These are phyloP conservation scores for Unio pictorum DNA, from an alignment of 2,888 invertebrate species.

Conservation along the genomic window DNA sequence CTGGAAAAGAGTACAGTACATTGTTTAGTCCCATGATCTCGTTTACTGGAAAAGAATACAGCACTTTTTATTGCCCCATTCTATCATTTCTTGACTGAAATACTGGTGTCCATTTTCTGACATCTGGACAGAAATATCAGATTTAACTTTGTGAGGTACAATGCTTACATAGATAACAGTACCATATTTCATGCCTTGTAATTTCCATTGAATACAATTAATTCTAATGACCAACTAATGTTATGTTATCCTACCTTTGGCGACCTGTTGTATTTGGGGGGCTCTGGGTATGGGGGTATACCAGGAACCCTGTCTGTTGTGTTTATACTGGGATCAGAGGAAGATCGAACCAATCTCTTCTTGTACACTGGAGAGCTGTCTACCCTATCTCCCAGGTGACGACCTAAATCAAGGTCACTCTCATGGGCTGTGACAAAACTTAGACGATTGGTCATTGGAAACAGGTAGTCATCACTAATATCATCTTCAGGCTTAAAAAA, in stretches of 20 bases:
- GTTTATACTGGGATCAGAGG: constrained; percentile 95
- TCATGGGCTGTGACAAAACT: constrained; percentile 97
- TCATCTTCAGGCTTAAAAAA: constrained; percentile 90
- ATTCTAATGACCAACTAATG: too few relatives aligned
- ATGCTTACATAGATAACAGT: too few relatives aligned
- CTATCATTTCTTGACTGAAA: too few relatives aligned
- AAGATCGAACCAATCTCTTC: constrained; percentile 80
- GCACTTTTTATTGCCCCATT: too few relatives aligned
- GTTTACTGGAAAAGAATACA: too few relatives aligned
- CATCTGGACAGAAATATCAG: too few relatives aligned
- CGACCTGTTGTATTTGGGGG: constrained; percentile 82
- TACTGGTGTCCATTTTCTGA: too few relatives aligned
- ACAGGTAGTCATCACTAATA: constrained; percentile 97
- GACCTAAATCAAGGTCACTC: constrained; percentile 84
- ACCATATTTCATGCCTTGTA: too few relatives aligned
- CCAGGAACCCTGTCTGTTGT: constrained; percentile 84
- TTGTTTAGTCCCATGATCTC: too few relatives aligned
- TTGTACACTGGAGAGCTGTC: constrained; percentile 54
- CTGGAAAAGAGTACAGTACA: too few relatives aligned
- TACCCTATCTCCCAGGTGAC: constrained; percentile 61
- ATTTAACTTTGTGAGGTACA: too few relatives aligned
- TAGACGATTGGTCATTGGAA: constrained; percentile 93
- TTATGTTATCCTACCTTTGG: constrained; percentile 26
- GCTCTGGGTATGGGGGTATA: constrained; percentile 72
- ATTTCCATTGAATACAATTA: too few relatives aligned